Evolutionary conservation across 2,797 vertebrate species (phyloP).

Genomic region (Paedocypris micromegethes): DNA sequence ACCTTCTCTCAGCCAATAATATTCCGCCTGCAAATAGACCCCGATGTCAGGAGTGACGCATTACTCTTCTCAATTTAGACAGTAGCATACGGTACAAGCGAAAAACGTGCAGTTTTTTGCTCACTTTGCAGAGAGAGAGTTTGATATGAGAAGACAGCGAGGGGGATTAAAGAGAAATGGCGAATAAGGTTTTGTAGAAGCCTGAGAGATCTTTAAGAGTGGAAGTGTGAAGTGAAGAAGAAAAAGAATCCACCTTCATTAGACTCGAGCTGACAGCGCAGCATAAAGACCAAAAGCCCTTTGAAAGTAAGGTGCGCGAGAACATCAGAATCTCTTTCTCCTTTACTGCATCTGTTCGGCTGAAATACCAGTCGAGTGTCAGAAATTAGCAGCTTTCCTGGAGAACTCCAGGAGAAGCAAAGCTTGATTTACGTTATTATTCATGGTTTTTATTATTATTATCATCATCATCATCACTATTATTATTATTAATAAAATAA

Average conservation of each 20-base stretch:
- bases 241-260: slow-evolving; percentile 14
- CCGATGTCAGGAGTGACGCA: slow-evolving; percentile 32
- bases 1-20: slow-evolving; percentile 22
- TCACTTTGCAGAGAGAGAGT: slow-evolving; percentile 1
- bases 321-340: not conserved
- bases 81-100: slow-evolving; percentile 17
- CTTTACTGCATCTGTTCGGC: not conserved
- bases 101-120: slow-evolving; percentile 5
- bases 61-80: slow-evolving; percentile 13
- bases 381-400: slow-evolving; percentile 5
- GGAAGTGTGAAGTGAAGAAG: slow-evolving; percentile 1
- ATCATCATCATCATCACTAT: too few relatives aligned
- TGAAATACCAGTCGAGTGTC: slow-evolving; percentile 1
- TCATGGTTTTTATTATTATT: too few relatives aligned
- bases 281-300: not conserved
- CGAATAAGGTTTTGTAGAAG: slow-evolving; percentile 11
- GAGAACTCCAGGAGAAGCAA: too few relatives aligned
- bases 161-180: slow-evolving; percentile 1
- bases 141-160: slow-evolving; percentile 1
- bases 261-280: slow-evolving; percentile 15
- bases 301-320: slow-evolving; percentile 1
- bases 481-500: too few relatives aligned
- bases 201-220: slow-evolving; percentile 5
- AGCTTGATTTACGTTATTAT: too few relatives aligned
- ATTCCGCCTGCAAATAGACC: slow-evolving; percentile 18